Evolutionary conservation across 2,888 invertebrate genomes (phyloP).

Genomic region (Cryptocephalus moraei): DNA sequence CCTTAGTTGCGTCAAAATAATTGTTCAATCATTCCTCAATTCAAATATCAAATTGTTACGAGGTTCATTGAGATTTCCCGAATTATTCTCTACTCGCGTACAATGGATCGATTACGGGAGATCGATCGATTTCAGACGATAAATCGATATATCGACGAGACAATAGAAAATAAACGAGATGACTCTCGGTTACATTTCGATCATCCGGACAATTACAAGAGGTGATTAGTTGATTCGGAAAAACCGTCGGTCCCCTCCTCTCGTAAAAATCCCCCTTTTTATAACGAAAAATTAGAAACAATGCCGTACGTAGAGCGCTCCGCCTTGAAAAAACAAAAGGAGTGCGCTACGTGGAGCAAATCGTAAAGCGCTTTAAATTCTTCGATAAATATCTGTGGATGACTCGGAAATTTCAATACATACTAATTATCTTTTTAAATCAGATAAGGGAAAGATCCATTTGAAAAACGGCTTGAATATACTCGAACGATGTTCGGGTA

Average conservation of each 20-base stretch:
- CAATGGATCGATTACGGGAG: too few relatives aligned
- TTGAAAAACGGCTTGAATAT: constrained; percentile 27
- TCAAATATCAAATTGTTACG: too few relatives aligned
- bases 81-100: too few relatives aligned
- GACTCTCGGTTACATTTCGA: constrained; percentile 16
- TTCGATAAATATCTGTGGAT: constrained; percentile 37
- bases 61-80: too few relatives aligned
- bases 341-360: constrained; percentile 21
- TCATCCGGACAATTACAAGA: constrained; percentile 27
- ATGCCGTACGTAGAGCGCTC: constrained; percentile 11
- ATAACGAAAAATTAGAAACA: constrained; percentile 6
- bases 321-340: constrained; percentile 20
- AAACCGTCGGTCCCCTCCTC: constrained; percentile 24
- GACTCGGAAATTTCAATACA: constrained; percentile 39
- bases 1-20: too few relatives aligned
- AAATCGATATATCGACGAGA: too few relatives aligned
- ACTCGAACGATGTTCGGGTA: constrained; percentile 18
- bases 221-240: constrained; percentile 33
- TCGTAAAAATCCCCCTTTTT: constrained; percentile 6
- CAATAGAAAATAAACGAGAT: too few relatives aligned
- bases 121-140: too few relatives aligned
- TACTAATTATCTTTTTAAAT: constrained; percentile 38
- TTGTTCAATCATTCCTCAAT: too few relatives aligned
- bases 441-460: constrained; percentile 36
- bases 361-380: constrained; percentile 27